A percentile compares a stretch with the other conserved stretches of the same genome.
Conservation (phyloP, 2,113 vertebrate species). For the Muntiacus muntjak region DNA sequence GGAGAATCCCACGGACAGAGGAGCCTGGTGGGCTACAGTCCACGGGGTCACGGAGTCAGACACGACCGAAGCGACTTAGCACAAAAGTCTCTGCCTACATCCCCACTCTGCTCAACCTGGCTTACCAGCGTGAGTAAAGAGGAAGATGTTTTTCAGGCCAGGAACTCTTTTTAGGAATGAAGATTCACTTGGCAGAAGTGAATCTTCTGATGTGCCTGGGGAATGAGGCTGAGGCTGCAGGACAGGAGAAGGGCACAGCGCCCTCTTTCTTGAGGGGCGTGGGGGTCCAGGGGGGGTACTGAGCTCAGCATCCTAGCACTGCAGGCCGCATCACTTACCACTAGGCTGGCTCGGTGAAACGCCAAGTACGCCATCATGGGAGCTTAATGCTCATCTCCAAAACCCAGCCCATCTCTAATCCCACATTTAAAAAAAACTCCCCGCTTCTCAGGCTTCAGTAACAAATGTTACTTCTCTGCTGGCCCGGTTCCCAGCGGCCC, state of each 20-base stretch:
- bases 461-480: neutral
- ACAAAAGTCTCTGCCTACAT: neutral
- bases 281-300: too few species aligned
- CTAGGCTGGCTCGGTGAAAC: neutral
- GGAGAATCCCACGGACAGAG: neutral
- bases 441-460: neutral
- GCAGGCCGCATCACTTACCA: neutral
- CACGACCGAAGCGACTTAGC: neutral
- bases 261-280: neutral
- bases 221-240: neutral
- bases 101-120: neutral
- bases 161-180: neutral
- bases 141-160: neutral
- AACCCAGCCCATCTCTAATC: neutral
- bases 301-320: neutral
- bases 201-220: neutral
- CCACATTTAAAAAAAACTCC: neutral
- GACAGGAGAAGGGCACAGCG: rapidly evolving
- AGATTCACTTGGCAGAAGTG: neutral
- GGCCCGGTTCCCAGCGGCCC: neutral
- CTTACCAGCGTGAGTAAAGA: neutral
- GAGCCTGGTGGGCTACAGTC: neutral
- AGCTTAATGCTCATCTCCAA: neutral
- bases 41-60: neutral
- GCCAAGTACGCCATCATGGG: rapidly evolving